Percentiles rank a stretch among this genome's conserved stretches.
These are phyloP conservation scores for Todus mexicanus DNA, from an alignment of 2,797 vertebrate genomes.

Conservation along the genomic window DNA sequence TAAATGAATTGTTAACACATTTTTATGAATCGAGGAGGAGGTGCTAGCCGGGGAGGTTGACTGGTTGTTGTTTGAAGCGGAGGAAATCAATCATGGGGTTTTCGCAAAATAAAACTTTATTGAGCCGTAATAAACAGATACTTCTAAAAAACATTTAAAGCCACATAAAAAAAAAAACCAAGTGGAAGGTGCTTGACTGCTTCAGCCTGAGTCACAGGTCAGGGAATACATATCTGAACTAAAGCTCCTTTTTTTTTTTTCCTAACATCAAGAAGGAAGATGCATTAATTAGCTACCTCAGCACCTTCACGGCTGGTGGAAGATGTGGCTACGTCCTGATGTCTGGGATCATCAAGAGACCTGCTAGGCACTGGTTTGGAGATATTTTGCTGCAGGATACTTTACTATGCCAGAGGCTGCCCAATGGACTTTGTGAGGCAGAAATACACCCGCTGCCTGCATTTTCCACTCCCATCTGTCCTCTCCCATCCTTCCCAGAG, in stretches of 20 bases:
- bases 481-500: not conserved
- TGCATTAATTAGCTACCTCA: fast-evolving
- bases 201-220: not conserved
- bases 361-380: not conserved
- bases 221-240: not conserved
- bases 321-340: fast-evolving
- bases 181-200: conserved; percentile 21
- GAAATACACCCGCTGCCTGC: not conserved
- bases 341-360: not conserved
- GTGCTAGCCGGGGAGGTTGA: conserved; percentile 4
- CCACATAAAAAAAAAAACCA: conserved; percentile 12
- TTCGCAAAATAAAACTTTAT: conserved; percentile 62
- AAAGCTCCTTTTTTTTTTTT: not conserved
- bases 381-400: not conserved
- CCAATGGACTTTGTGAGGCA: fast-evolving
- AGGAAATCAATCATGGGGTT: conserved; percentile 54
- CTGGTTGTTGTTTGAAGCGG: conserved; percentile 48
- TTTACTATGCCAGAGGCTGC: not conserved
- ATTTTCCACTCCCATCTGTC: not conserved
- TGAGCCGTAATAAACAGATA: conserved; percentile 63
- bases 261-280: not conserved
- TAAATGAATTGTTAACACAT: conserved; percentile 67
- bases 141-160: conserved; percentile 43
- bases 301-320: not conserved
- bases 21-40: conserved; percentile 60